A percentile compares a stretch with the other conserved stretches of the same genome.
Evolutionary conservation across 2,888 invertebrate genomes (phyloP).

Genomic region (Acronicta alni): DNA sequence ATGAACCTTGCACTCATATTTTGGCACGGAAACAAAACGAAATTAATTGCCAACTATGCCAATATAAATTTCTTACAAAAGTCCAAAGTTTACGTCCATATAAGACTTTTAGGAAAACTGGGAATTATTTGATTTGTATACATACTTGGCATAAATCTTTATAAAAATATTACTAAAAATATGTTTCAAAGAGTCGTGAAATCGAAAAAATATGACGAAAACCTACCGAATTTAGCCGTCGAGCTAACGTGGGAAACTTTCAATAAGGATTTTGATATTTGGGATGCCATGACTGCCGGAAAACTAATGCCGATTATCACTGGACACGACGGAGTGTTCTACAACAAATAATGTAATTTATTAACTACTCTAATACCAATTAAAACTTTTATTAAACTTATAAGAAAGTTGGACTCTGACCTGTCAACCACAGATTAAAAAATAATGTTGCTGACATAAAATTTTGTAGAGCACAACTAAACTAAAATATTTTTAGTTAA

Average conservation of each 20-base stretch:
- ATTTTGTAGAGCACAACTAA: slow-evolving; percentile 1
- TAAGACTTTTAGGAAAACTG: slow-evolving; percentile 20
- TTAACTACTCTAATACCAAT: slow-evolving; percentile 56
- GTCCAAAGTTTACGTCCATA: slow-evolving; percentile 76
- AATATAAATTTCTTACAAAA: slow-evolving; percentile 59
- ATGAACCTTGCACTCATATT: slow-evolving; percentile 49
- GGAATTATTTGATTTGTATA: slow-evolving; percentile 1
- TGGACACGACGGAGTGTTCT: slow-evolving; percentile 57
- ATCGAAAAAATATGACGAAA: slow-evolving; percentile 23
- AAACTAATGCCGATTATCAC: slow-evolving; percentile 53
- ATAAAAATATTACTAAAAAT: neutral
- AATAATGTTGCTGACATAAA: slow-evolving; percentile 19
- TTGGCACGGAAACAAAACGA: slow-evolving; percentile 60
- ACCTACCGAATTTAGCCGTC: slow-evolving; percentile 81
- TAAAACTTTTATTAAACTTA: slow-evolving; percentile 68
- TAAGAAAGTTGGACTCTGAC: slow-evolving; percentile 86
- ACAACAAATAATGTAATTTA: slow-evolving; percentile 60
- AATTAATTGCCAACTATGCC: slow-evolving; percentile 68
- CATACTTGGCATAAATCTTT: neutral
- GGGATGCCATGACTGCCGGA: slow-evolving; percentile 79
- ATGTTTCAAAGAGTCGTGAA: neutral
- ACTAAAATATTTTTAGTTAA: neutral
- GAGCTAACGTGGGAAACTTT: slow-evolving; percentile 79
- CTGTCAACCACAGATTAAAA: slow-evolving; percentile 63
- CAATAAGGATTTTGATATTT: slow-evolving; percentile 81